Conservation (phyloP, 1,140 invertebrate genomes). For the Drosophila saltans region DNA sequence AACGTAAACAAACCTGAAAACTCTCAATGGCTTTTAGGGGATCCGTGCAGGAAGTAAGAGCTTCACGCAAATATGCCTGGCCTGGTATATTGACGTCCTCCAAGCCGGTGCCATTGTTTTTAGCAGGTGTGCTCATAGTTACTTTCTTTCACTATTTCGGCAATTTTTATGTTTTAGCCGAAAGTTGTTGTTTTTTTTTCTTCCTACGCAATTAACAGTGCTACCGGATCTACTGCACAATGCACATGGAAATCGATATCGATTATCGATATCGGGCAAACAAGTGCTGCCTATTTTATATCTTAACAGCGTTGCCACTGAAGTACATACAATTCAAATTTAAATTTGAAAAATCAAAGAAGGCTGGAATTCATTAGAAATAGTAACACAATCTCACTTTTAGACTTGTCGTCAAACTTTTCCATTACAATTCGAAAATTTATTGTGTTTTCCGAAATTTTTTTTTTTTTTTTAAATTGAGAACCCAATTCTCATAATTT, state of each 20-base stretch:
- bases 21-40: slow-evolving; percentile 98
- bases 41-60: slow-evolving; percentile 97
- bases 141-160: background rate
- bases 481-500: background rate
- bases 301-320: background rate
- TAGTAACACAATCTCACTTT: no score
- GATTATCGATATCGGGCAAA: background rate
- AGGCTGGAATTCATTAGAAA: no score
- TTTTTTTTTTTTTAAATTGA: no score
- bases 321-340: background rate
- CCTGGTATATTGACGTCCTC: slow-evolving; percentile 97
- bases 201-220: slow-evolving; percentile 3
- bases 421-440: no score
- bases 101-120: slow-evolving; percentile 85
- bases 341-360: no score
- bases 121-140: slow-evolving; percentile 65
- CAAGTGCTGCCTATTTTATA: background rate
- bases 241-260: background rate
- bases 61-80: slow-evolving; percentile 93
- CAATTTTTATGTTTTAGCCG: slow-evolving; percentile 2
- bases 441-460: no score
- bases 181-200: slow-evolving; percentile 4
- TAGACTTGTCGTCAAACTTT: no score
- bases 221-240: background rate
- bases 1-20: slow-evolving; percentile 90